phyloP scores from a whole-genome alignment of 2,888 invertebrate genomes.

The Brenthis ino region DNA sequence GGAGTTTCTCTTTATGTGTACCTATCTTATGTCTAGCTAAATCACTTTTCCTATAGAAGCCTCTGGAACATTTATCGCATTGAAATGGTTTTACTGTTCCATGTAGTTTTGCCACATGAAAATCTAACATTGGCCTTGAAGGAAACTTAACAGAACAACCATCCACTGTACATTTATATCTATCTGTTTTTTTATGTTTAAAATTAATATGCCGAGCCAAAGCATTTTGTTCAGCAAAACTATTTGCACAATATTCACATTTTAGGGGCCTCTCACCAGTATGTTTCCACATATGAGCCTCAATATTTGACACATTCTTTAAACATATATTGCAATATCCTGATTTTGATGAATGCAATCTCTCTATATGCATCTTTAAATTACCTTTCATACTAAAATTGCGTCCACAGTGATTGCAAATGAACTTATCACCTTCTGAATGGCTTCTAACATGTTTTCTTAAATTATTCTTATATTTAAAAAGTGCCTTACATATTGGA shows the following conservation, averaged over 20 bases:
- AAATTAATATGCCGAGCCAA: constrained; percentile 68
- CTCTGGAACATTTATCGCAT: constrained; percentile 66
- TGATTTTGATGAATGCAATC: constrained; percentile 79
- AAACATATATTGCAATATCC: constrained; percentile 75
- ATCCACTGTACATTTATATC: constrained; percentile 59
- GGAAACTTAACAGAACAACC: constrained; percentile 64
- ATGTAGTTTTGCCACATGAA: constrained; percentile 66
- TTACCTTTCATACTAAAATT: constrained; percentile 76
- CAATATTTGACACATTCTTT: constrained; percentile 78
- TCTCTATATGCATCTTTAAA: constrained; percentile 75
- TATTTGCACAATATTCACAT: constrained; percentile 66
- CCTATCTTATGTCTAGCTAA: constrained; percentile 67
- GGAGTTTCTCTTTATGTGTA: constrained; percentile 64
- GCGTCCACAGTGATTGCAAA: constrained; percentile 67
- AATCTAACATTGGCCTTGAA: constrained; percentile 64
- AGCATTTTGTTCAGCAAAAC: constrained; percentile 60
- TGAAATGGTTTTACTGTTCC: constrained; percentile 59
- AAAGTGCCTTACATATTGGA: constrained; percentile 67
- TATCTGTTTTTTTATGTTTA: constrained; percentile 62
- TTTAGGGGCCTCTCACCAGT: constrained; percentile 74
- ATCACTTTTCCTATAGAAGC: constrained; percentile 73
- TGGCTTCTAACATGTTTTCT: constrained; percentile 74
- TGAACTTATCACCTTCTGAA: constrained; percentile 55
- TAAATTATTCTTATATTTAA: constrained; percentile 76
- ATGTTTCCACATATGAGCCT: constrained; percentile 80